Evolutionary conservation across 2,113 vertebrate genomes (phyloP).

Genomic region (Mionectes macconnelli): DNA sequence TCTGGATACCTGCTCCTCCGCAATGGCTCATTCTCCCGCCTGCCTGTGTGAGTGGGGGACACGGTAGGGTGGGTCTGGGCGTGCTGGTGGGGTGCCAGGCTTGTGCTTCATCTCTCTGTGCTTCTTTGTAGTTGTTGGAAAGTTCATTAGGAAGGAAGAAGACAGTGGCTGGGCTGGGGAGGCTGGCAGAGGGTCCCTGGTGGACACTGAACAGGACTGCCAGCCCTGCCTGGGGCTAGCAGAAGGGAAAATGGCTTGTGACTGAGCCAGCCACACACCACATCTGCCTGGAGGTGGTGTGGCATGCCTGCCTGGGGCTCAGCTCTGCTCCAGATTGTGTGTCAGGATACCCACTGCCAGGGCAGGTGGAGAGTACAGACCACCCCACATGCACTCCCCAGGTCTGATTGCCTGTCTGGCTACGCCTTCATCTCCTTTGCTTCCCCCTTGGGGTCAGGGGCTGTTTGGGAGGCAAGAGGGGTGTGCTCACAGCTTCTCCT

Average conservation of each 20-base stretch:
- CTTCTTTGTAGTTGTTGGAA: slow-evolving; percentile 43
- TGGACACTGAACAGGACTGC: background rate
- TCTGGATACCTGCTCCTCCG: slow-evolving; percentile 83
- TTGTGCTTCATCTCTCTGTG: background rate
- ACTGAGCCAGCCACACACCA: background rate
- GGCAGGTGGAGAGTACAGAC: background rate
- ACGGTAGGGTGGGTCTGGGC: accelerated
- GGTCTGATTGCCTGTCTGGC: background rate
- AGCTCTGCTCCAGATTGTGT: accelerated
- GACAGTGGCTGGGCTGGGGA: slow-evolving; percentile 8
- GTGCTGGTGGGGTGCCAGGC: background rate
- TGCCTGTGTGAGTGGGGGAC: slow-evolving; percentile 81
- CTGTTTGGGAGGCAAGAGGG: background rate
- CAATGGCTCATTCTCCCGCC: slow-evolving; percentile 74
- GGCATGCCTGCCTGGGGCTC: accelerated
- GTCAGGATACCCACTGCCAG: background rate
- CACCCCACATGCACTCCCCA: accelerated
- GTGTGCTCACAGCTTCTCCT: background rate
- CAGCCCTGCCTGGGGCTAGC: slow-evolving; percentile 33
- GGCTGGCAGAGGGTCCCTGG: background rate
- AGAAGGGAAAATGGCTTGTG: slow-evolving; percentile 69
- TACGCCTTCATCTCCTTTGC: background rate
- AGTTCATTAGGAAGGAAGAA: slow-evolving; percentile 57
- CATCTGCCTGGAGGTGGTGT: slow-evolving; percentile 57
- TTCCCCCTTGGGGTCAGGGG: background rate